Conservation (phyloP, 53 echinoderm and acorn worm genomes). For the Henricia sp. region DNA sequence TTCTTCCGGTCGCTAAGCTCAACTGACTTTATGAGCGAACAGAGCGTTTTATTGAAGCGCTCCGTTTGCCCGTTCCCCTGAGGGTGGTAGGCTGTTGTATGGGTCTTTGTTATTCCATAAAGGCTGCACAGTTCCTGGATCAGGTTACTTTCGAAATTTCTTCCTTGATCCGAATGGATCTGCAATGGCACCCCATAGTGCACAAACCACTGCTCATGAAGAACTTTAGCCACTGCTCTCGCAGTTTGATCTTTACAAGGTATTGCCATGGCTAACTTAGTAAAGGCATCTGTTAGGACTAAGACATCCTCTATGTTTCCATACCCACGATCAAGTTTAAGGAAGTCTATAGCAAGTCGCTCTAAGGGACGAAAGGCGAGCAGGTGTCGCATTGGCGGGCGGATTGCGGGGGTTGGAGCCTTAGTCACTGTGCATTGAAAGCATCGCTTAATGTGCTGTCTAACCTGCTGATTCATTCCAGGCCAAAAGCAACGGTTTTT, state of each 20-base stretch:
- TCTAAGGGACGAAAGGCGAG: slow-evolving; percentile 59
- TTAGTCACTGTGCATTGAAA: slow-evolving; percentile 21
- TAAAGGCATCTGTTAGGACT: slow-evolving; percentile 72
- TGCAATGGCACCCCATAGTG: slow-evolving; percentile 69
- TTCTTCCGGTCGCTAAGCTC: slow-evolving; percentile 33
- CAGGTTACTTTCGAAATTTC: slow-evolving; percentile 65
- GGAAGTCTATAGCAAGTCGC: slow-evolving; percentile 67
- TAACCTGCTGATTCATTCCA: neutral
- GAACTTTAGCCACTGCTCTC: slow-evolving; percentile 58
- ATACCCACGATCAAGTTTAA: slow-evolving; percentile 43
- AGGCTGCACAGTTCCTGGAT: slow-evolving; percentile 30
- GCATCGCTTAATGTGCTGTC: neutral
- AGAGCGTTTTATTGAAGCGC: slow-evolving; percentile 30
- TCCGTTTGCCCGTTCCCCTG: too few species aligned
- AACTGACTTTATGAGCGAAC: slow-evolving; percentile 19
- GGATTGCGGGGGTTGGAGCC: slow-evolving; percentile 33
- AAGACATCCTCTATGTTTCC: slow-evolving; percentile 64
- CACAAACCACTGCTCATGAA: slow-evolving; percentile 52
- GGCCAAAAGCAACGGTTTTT: too few species aligned
- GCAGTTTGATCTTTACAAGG: slow-evolving; percentile 73
- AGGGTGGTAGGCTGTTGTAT: too few species aligned
- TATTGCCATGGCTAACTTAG: slow-evolving; percentile 69
- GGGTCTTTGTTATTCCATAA: too few species aligned
- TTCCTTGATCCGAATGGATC: too few species aligned
- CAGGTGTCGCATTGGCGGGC: slow-evolving; percentile 38